Conservation (phyloP, 2,797 vertebrate species). For the Chiroxiphia lanceolata region DNA sequence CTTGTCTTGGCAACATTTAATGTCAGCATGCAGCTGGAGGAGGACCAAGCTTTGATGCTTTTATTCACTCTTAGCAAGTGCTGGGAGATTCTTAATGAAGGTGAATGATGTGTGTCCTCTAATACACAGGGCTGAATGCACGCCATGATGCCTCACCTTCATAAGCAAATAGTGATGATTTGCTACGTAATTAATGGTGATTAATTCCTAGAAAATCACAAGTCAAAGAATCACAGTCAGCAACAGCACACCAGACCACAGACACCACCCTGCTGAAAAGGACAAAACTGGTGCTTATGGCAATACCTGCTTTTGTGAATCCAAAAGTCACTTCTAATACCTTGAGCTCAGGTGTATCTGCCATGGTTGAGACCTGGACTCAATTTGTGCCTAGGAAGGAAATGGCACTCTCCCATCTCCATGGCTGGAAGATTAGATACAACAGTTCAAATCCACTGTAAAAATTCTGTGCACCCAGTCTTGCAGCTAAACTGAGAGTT, state of each 20-base stretch:
- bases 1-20: not conserved
- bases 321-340: not conserved
- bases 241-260: not conserved
- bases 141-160: accelerated
- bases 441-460: not conserved
- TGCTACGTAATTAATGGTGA: accelerated
- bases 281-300: not conserved
- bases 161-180: not conserved
- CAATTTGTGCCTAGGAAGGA: accelerated
- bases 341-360: not conserved
- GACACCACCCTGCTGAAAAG: not conserved
- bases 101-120: not conserved
- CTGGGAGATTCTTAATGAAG: not conserved
- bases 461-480: not conserved
- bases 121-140: not conserved
- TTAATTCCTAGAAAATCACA: not conserved
- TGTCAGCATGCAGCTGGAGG: not conserved
- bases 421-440: not conserved
- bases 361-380: accelerated
- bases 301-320: not conserved
- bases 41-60: not conserved
- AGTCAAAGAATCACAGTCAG: not conserved
- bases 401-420: not conserved
- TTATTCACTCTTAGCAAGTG: not conserved
- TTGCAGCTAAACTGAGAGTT: not conserved